Evolutionary conservation across 2,797 vertebrate species (phyloP), one percentile per base, ranked within the genome.

Genomic region (Cygnus olor): DNA sequence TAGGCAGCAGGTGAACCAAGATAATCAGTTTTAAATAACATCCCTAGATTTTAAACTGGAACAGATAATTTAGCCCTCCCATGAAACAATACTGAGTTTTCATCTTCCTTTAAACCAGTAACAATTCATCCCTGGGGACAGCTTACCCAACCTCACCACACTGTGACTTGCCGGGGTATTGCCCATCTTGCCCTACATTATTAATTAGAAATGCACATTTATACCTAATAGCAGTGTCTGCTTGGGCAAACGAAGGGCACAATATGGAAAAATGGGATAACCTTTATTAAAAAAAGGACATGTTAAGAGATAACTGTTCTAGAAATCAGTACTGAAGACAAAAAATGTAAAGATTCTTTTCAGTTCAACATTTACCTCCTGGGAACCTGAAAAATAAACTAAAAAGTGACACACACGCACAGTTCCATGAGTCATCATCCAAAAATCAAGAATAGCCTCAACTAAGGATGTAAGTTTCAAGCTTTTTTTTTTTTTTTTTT

Each of bases 81-180:
- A 78, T 42, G 76, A 89, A 91, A 89, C 38, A 94, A 21, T 42
- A 74, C 36, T 64, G 85, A 94, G 57, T 89, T 95, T 91, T 93
- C 63, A 72, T 88, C 89, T 85, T 91, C 82, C 76, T 85, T 92
- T 89, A 74, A 89, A 88, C 79, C 79, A 83, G 69, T 89, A 87
- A 87, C 10, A 40, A 90, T 68, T 83, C 77, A 83, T 28, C 70
- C 49, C 65, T 47, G 42, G 49, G 71, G 49, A 49, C 32, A 88
- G 47, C 85, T 94, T 80, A 93, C 64, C 60, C 68, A 85, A 80
- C 19, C 90, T 80, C 40, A 87, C 68, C 68, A 64, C 0, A 3
- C 22, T 85, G 47, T 53, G n/a, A 73, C 72, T 64, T 78, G 56
- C 51, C 63, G 58, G 15, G 64, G 34, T 40, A 80, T 45, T 78